phyloP scores from a whole-genome alignment of 2,113 vertebrate genomes.

The Emberiza fucata region DNA sequence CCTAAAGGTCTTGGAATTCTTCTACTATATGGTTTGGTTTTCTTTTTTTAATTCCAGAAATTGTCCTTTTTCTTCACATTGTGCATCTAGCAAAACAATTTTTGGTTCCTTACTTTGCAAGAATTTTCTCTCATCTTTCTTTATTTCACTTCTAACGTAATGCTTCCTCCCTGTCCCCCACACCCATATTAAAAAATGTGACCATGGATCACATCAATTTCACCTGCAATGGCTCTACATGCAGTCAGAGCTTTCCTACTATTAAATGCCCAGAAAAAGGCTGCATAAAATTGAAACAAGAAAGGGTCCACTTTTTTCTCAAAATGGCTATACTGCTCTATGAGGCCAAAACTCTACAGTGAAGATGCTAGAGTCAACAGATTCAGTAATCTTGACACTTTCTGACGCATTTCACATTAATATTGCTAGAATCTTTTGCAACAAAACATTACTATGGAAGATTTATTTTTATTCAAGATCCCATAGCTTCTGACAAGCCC shows the following conservation, averaged over 20 bases:
- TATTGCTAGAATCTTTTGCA: background rate
- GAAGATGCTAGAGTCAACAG: background rate
- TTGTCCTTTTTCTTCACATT: background rate
- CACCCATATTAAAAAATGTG: background rate
- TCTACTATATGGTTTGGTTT: background rate
- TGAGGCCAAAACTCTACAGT: background rate
- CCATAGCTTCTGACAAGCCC: background rate
- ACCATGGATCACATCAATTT: background rate
- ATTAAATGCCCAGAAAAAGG: background rate
- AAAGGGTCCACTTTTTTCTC: background rate
- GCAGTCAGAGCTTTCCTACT: background rate
- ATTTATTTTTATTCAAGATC: background rate
- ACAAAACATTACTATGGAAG: background rate
- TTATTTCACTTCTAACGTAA: background rate
- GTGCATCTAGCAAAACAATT: background rate
- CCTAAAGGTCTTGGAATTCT: background rate
- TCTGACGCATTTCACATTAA: background rate
- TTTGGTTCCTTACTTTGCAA: background rate
- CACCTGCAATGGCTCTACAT: background rate
- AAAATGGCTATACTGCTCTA: background rate
- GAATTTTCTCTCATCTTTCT: background rate
- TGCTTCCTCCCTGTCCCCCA: fast-evolving
- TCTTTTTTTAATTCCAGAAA: background rate
- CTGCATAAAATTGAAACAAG: background rate
- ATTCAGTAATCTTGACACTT: background rate